Evolutionary conservation across 2,113 vertebrate species (phyloP).

Genomic region (Anguilla rostrata): DNA sequence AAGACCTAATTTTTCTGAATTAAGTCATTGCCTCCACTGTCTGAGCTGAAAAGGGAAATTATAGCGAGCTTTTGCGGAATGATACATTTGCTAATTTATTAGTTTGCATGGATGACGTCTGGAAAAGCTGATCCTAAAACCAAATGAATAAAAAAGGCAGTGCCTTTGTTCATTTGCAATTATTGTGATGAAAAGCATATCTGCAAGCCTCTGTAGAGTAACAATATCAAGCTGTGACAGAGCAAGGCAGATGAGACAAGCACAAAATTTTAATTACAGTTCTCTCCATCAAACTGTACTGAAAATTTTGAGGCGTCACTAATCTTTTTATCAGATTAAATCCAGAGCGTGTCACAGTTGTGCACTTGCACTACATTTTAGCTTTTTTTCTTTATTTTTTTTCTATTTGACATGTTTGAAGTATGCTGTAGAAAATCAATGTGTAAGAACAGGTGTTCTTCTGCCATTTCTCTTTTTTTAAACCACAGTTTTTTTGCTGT

Average conservation of each 20-base stretch:
- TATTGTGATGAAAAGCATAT: neutral
- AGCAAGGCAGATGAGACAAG: neutral
- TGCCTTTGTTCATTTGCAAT: constrained; percentile 27
- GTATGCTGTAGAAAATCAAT: neutral
- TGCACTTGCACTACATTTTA: neutral
- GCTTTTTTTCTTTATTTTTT: neutral
- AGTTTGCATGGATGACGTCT: constrained; percentile 19
- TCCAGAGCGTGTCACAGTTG: neutral
- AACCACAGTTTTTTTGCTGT: neutral
- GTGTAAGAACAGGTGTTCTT: neutral
- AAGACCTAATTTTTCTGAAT: neutral
- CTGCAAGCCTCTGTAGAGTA: neutral
- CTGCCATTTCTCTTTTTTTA: neutral
- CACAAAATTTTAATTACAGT: constrained; percentile 1
- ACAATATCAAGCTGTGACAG: neutral
- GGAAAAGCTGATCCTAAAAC: constrained; percentile 35
- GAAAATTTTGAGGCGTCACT: neutral
- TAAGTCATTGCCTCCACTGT: neutral
- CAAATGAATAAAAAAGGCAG: constrained; percentile 25
- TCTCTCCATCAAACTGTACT: constrained; percentile 5
- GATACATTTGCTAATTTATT: constrained; percentile 37
- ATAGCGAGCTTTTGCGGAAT: neutral
- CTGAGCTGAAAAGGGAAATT: neutral
- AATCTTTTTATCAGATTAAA: constrained; percentile 8
- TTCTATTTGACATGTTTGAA: neutral